Evolutionary conservation across 1,140 invertebrate genomes (phyloP).

Genomic region (Aphelenchoides besseyi): DNA sequence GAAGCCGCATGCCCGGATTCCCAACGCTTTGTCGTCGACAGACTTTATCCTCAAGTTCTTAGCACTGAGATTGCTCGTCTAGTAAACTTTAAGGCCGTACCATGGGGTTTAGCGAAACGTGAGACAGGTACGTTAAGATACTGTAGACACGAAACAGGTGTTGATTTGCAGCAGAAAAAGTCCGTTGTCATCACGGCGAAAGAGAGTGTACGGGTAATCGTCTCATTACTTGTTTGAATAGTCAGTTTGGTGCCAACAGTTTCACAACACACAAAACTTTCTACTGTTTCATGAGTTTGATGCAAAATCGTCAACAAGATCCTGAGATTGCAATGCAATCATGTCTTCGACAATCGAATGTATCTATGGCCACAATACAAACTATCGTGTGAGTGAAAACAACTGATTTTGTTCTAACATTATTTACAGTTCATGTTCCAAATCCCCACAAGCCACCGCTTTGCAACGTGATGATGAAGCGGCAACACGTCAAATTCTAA

Average conservation of each 20-base stretch:
- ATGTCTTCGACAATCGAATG: conserved; percentile 18
- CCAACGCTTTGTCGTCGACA: conserved; percentile 30
- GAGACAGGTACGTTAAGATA: conserved; percentile 13
- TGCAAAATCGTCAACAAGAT: conserved; percentile 19
- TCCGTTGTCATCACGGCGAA: conserved; percentile 34
- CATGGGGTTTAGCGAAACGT: conserved; percentile 36
- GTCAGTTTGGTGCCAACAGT: conserved; percentile 3
- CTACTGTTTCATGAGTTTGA: conserved; percentile 35
- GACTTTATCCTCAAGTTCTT: conserved; percentile 30
- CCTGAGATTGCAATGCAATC: conserved; percentile 20
- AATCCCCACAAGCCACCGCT: not conserved
- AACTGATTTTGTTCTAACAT: not conserved
- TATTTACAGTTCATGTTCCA: conserved; percentile 25
- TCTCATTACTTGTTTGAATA: conserved; percentile 26
- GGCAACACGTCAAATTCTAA: conserved; percentile 28
- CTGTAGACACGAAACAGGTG: not conserved
- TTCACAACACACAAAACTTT: conserved; percentile 7
- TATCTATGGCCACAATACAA: not conserved
- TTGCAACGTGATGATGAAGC: conserved; percentile 28
- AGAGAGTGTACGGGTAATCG: conserved; percentile 32
- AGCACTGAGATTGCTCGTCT: conserved; percentile 4
- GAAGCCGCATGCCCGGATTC: conserved; percentile 43
- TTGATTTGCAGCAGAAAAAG: conserved; percentile 16
- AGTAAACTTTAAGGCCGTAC: conserved; percentile 35
- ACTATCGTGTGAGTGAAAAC: conserved; percentile 20